These are phyloP conservation scores for Hirtodrosophila cameraria DNA, from an alignment of 2,888 invertebrate species.

Conservation along the genomic window DNA sequence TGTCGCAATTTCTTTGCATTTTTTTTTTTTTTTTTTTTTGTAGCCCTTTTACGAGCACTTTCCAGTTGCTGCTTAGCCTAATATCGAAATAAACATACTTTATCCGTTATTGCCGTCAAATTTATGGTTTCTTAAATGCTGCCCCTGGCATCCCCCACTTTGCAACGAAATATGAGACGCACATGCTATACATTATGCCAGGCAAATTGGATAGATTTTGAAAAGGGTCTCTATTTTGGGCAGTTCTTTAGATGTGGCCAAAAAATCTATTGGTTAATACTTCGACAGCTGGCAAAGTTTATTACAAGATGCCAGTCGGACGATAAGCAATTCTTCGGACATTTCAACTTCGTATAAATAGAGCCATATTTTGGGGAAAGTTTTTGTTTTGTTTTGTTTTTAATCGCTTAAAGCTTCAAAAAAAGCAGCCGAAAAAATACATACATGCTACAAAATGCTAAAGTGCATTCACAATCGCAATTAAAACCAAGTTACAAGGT, in stretches of 20 bases:
- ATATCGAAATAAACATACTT: constrained; percentile 79
- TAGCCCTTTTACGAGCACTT: constrained; percentile 63
- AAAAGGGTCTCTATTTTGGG: constrained; percentile 52
- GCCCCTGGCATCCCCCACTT: neutral
- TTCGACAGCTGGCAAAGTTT: constrained; percentile 42
- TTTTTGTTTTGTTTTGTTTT: neutral
- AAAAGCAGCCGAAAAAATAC: constrained; percentile 20
- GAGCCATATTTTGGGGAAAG: constrained; percentile 16
- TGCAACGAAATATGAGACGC: constrained; percentile 59
- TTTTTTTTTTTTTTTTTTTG: constrained; percentile 20
- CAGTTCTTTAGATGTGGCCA: constrained; percentile 23
- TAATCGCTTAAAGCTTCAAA: constrained; percentile 22
- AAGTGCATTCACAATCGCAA: constrained; percentile 63
- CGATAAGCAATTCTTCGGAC: constrained; percentile 20
- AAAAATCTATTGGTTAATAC: constrained; percentile 27
- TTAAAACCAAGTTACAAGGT: constrained; percentile 74
- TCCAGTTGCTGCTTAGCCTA: constrained; percentile 68
- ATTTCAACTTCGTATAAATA: constrained; percentile 8
- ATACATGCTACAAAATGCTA: constrained; percentile 1
- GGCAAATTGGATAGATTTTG: constrained; percentile 60
- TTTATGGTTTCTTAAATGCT: constrained; percentile 78
- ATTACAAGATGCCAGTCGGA: constrained; percentile 6
- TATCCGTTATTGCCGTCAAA: constrained; percentile 75
- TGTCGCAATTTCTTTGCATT: constrained; percentile 29
- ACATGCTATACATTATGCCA: constrained; percentile 48